Percentiles rank a stretch among this genome's conserved stretches.
These are phyloP conservation scores for Apogon hyalosoma DNA, from an alignment of 2,797 vertebrate genomes.

Conservation along the genomic window DNA sequence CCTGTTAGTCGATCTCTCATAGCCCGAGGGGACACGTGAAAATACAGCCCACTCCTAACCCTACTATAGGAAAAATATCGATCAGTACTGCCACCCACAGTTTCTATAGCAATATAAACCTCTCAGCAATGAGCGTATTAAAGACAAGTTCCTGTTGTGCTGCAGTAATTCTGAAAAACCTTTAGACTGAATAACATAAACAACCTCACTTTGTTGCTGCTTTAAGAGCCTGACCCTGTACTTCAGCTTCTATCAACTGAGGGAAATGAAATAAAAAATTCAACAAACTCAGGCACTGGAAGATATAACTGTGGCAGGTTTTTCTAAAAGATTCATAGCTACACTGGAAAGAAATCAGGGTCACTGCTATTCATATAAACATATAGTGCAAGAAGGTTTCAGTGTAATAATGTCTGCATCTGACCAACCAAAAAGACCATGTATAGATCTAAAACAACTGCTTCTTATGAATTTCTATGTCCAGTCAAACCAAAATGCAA, in stretches of 20 bases:
- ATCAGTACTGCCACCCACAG: conserved; percentile 39
- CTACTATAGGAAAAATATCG: conserved; percentile 57
- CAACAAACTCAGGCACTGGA: conserved; percentile 59
- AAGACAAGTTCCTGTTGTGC: conserved; percentile 1
- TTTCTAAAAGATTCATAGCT: conserved; percentile 82
- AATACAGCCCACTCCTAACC: conserved; percentile 42
- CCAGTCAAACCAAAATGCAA: too few species aligned
- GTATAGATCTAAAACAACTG: too few species aligned
- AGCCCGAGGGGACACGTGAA: conserved; percentile 60
- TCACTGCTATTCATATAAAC: conserved; percentile 30
- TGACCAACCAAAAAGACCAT: too few species aligned
- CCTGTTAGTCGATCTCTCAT: conserved; percentile 51
- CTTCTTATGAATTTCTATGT: too few species aligned
- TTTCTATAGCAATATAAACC: conserved; percentile 33
- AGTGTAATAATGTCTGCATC: neutral
- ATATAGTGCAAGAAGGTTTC: conserved; percentile 2
- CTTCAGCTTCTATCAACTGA: conserved; percentile 28
- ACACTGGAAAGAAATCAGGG: conserved; percentile 61
- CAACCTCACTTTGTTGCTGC: conserved; percentile 17
- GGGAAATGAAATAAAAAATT: conserved; percentile 77
- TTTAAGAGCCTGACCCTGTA: conserved; percentile 18
- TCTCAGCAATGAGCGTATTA: conserved; percentile 26
- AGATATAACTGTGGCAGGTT: conserved; percentile 61
- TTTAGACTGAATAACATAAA: conserved; percentile 16
- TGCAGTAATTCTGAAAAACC: neutral